A percentile compares a stretch with the other conserved stretches of the same genome.
Conservation (phyloP, 2,113 vertebrate species). For the Gadus macrocephalus region DNA sequence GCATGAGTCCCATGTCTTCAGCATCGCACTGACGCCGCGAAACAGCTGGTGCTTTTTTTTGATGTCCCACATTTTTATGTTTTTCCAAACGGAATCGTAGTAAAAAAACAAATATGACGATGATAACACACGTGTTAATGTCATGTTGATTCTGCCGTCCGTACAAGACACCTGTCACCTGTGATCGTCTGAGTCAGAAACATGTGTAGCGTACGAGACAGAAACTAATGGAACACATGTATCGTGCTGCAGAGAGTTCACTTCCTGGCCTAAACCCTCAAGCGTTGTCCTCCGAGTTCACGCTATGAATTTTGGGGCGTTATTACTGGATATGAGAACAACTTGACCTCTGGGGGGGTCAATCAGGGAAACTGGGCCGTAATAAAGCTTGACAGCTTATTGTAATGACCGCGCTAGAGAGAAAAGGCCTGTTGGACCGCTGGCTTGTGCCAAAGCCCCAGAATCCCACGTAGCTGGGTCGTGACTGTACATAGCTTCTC, state of each 20-base stretch:
- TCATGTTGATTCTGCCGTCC: conserved; percentile 29
- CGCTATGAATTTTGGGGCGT: conserved; percentile 13
- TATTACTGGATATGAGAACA: conserved; percentile 40
- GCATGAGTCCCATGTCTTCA: neutral
- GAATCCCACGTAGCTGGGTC: conserved; percentile 17
- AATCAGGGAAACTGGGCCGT: conserved; percentile 51
- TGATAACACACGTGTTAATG: conserved; percentile 24
- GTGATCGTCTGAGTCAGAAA: conserved; percentile 38
- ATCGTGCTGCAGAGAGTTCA: conserved; percentile 22
- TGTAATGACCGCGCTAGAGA: conserved; percentile 41
- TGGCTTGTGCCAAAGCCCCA: conserved; percentile 17
- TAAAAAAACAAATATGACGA: neutral
- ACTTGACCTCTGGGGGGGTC: conserved; percentile 43
- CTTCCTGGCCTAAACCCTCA: conserved; percentile 34
- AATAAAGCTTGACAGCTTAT: conserved; percentile 47
- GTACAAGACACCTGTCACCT: conserved; percentile 59
- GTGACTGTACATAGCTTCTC: conserved; percentile 25
- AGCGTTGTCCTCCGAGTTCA: conserved; percentile 35
- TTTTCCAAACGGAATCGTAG: conserved; percentile 4
- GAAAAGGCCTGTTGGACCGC: conserved; percentile 39
- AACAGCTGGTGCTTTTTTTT: conserved; percentile 21
- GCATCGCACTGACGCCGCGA: conserved; percentile 25
- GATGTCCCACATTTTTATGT: conserved; percentile 1
- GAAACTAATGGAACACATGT: conserved; percentile 60
- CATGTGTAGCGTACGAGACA: conserved; percentile 57